phyloP scores from a whole-genome alignment of 2,797 vertebrate species.

The Gymnopithys bicolor region DNA sequence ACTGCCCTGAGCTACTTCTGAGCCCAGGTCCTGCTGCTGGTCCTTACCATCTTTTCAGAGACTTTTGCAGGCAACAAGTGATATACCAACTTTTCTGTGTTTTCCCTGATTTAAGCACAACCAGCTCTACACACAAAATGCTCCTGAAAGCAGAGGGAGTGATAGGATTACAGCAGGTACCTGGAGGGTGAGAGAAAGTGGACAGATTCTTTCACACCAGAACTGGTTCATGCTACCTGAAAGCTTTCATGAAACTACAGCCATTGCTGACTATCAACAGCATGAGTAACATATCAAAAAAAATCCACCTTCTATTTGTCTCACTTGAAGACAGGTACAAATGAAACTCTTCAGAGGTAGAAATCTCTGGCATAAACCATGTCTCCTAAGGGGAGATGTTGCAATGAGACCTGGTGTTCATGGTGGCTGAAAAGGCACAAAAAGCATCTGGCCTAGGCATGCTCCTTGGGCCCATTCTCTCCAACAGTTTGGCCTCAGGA shows the following conservation, averaged over 20 bases:
- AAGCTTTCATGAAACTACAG: not conserved
- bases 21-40: not conserved
- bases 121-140: not conserved
- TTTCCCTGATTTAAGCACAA: not conserved
- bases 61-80: not conserved
- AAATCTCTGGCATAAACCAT: not conserved
- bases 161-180: not conserved
- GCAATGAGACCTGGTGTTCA: not conserved
- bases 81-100: not conserved
- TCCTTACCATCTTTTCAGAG: not conserved
- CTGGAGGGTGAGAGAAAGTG: not conserved
- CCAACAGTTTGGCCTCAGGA: rapidly evolving
- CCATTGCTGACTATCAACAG: not conserved
- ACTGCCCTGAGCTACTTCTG: not conserved
- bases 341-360: not conserved
- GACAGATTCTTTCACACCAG: not conserved
- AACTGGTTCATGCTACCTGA: not conserved
- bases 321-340: not conserved
- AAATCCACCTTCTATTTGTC: not conserved
- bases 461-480: not conserved
- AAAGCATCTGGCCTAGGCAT: not conserved
- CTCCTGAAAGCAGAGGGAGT: not conserved
- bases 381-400: not conserved
- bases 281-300: not conserved
- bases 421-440: not conserved